These are phyloP conservation scores for Scaeva pyrastri DNA, from an alignment of 2,888 invertebrate species.

Conservation along the genomic window DNA sequence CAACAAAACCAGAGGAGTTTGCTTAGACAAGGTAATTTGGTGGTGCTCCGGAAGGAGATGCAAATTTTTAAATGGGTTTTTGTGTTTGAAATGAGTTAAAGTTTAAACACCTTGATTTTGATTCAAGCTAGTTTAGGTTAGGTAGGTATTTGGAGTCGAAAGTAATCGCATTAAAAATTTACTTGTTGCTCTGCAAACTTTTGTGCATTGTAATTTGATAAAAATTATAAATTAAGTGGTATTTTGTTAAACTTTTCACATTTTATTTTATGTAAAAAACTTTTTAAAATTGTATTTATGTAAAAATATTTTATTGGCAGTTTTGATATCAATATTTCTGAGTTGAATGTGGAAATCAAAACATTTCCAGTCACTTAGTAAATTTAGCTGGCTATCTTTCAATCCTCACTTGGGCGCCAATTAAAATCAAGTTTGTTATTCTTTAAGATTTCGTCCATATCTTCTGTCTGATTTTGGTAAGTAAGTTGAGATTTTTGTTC, in stretches of 20 bases:
- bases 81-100: slow-evolving; percentile 42
- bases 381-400: too few species aligned
- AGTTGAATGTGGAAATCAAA: too few species aligned
- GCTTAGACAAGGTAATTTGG: slow-evolving; percentile 34
- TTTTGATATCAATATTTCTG: too few species aligned
- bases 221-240: not conserved
- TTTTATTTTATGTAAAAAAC: too few species aligned
- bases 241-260: not conserved
- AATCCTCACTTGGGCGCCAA: too few species aligned
- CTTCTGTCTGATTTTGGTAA: too few species aligned
- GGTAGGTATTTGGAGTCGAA: slow-evolving; percentile 17
- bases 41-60: not conserved
- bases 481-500: too few species aligned
- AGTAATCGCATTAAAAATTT: slow-evolving; percentile 21
- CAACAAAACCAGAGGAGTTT: slow-evolving; percentile 41
- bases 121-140: not conserved
- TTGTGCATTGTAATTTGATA: slow-evolving; percentile 5
- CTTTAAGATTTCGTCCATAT: too few species aligned
- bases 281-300: too few species aligned
- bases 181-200: slow-evolving; percentile 18
- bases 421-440: too few species aligned
- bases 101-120: slow-evolving; percentile 21
- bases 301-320: too few species aligned
- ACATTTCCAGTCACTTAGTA: too few species aligned
- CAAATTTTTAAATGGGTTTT: slow-evolving; percentile 23